Evolutionary conservation across 2,113 vertebrate genomes (phyloP).

Genomic region (Tachysurus vachellii): DNA sequence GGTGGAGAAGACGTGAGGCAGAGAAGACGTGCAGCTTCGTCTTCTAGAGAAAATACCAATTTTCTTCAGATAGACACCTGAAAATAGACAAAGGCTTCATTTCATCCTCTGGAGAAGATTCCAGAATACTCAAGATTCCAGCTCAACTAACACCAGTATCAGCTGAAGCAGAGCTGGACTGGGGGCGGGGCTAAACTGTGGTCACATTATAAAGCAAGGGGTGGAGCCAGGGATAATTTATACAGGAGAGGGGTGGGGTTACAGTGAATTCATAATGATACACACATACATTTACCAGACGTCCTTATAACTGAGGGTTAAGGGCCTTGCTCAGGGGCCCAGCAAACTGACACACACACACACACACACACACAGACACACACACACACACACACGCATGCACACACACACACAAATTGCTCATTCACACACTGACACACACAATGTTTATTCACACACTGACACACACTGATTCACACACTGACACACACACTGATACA

Average conservation of each 20-base stretch:
- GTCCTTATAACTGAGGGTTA: too few species aligned
- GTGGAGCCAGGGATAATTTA: not conserved
- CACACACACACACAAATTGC: too few species aligned
- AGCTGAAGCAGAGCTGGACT: not conserved
- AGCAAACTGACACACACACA: too few species aligned
- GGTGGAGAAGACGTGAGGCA: slow-evolving; percentile 48
- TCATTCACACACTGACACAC: too few species aligned
- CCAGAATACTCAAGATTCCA: not conserved
- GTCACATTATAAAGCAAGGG: not conserved
- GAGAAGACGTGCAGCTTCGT: slow-evolving; percentile 25
- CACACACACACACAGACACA: too few species aligned
- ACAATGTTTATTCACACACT: too few species aligned
- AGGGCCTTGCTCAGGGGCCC: too few species aligned
- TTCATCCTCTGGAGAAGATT: not conserved
- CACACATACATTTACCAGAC: too few species aligned
- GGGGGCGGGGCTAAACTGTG: not conserved
- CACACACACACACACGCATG: too few species aligned
- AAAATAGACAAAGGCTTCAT: slow-evolving; percentile 2
- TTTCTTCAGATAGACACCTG: slow-evolving; percentile 40
- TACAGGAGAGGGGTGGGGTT: not conserved
- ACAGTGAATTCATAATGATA: not conserved
- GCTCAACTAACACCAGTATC: not conserved
- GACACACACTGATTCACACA: too few species aligned
- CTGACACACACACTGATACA: too few species aligned
- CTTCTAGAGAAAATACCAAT: slow-evolving; percentile 49